phyloP scores from a whole-genome alignment of 2,113 vertebrate species.

The Scolopax mira region DNA sequence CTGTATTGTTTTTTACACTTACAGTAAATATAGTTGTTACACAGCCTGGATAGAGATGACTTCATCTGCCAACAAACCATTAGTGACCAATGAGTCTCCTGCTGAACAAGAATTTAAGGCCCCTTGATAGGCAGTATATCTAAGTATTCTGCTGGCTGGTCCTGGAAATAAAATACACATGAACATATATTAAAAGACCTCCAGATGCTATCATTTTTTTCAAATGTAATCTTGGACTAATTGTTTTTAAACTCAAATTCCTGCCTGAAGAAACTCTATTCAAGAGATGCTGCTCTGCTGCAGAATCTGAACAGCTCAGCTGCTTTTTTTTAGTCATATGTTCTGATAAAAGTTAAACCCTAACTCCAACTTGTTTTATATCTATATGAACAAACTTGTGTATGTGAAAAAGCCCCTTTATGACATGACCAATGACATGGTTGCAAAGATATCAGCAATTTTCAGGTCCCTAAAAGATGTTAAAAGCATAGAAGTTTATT shows the following conservation, averaged over 20 bases:
- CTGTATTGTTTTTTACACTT: background rate
- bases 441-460: background rate
- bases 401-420: background rate
- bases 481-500: background rate
- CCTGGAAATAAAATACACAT: background rate
- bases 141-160: background rate
- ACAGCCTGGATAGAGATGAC: background rate
- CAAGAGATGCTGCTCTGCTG: background rate
- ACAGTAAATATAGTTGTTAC: background rate
- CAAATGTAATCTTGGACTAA: background rate
- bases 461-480: background rate
- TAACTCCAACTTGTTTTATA: background rate
- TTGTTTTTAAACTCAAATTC: background rate
- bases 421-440: background rate
- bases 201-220: background rate
- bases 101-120: background rate
- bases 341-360: background rate
- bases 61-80: background rate
- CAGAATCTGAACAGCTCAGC: constrained; percentile 2
- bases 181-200: background rate
- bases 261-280: background rate
- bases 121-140: background rate
- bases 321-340: background rate
- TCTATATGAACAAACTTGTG: background rate
- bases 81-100: background rate